phyloP scores from a whole-genome alignment of 2,797 vertebrate genomes.

The Paramormyrops hopkinsi region DNA sequence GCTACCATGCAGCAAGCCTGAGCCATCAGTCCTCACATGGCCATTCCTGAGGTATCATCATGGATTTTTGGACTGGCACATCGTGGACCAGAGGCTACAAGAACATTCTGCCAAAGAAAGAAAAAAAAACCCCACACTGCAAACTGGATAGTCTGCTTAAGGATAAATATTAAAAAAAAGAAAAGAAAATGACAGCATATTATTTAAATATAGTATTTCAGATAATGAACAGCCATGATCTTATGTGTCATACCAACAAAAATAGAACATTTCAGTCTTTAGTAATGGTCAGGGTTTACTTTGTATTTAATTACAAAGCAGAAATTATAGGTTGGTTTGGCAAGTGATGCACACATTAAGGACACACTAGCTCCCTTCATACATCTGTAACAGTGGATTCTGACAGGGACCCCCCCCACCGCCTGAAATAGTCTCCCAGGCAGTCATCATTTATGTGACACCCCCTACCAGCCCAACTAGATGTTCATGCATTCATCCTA shows the following conservation, averaged over 20 bases:
- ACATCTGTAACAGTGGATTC: not conserved
- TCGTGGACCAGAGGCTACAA: not conserved
- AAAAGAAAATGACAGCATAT: not conserved
- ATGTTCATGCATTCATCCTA: not conserved
- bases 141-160: not conserved
- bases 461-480: not conserved
- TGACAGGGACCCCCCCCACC: not conserved
- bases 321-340: not conserved
- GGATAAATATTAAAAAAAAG: not conserved
- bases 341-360: not conserved
- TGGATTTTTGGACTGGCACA: not conserved
- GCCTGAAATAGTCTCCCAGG: not conserved
- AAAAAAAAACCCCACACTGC: not conserved
- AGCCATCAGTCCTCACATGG: not conserved
- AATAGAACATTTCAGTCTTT: not conserved
- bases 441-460: not conserved
- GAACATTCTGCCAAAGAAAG: not conserved
- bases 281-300: not conserved
- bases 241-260: constrained; percentile 2
- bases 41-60: not conserved
- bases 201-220: constrained; percentile 12
- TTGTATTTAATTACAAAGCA: constrained; percentile 1
- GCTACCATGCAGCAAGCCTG: not conserved
- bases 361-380: not conserved
- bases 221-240: not conserved